Evolutionary conservation across 2,888 invertebrate species (phyloP).

Genomic region (Dorcus parallelipipedus): DNA sequence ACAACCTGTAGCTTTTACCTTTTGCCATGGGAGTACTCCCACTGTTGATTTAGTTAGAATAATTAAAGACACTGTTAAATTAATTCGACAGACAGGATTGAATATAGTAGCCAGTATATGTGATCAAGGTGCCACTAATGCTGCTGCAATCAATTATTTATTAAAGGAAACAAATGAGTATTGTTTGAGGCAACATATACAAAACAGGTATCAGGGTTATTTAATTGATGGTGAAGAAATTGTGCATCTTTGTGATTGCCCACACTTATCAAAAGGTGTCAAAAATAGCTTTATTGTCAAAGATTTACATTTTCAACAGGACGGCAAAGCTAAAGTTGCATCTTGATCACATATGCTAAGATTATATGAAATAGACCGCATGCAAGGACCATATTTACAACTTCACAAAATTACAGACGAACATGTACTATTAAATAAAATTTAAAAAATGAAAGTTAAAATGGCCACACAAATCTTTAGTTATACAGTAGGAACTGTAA

Average conservation of each 20-base stretch:
- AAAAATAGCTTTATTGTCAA: constrained; percentile 21
- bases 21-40: constrained; percentile 21
- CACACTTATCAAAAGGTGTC: constrained; percentile 24
- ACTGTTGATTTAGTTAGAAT: constrained; percentile 17
- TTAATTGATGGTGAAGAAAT: constrained; percentile 22
- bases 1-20: constrained; percentile 25
- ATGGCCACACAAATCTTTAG: background rate
- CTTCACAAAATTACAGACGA: constrained; percentile 4
- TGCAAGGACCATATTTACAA: background rate
- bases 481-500: no score
- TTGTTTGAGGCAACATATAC: constrained; percentile 8
- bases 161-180: constrained; percentile 17
- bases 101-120: constrained; percentile 30
- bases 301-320: constrained; percentile 10
- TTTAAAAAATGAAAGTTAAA: constrained; percentile 12
- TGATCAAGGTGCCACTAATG: constrained; percentile 32
- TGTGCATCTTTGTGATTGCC: constrained; percentile 24
- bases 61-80: constrained; percentile 21
- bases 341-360: constrained; percentile 4
- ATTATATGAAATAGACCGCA: constrained; percentile 5
- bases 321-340: background rate
- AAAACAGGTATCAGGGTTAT: constrained; percentile 13
- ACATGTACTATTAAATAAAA: constrained; percentile 1
- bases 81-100: constrained; percentile 22
- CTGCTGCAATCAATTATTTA: constrained; percentile 24